Evolutionary conservation across 2,113 vertebrate species (phyloP), one percentile per base, ranked within the genome.

Genomic region (Ovibos moschatus): DNA sequence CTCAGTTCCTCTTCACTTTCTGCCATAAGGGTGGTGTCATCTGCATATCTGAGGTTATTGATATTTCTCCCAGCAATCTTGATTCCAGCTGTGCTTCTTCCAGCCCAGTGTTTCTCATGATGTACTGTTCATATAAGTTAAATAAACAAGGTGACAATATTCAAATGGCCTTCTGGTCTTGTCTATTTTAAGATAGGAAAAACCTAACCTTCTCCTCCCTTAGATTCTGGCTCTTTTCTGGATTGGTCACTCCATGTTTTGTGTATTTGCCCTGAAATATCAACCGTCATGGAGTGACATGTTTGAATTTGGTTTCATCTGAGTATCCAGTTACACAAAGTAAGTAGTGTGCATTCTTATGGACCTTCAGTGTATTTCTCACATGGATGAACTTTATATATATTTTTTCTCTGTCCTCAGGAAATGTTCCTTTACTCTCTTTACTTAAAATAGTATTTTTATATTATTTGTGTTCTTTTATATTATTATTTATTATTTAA

Each of bases 181-280:
- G 50, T 82, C 45, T 58, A 58, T 60, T 57, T 58, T 58, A 96
- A 87, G 47, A 23, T 45, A 57, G 40, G 81, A 53, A 27, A 83
- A 0, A 58, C 21, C 15, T 10, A 82, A 25, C 0, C 6, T 67
- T n/a, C 16, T 60, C 11, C 7, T 60, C 9, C 0, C 17, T 71
- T 36, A 81, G 21, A 57, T 33, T 4, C 53, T 64, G 33, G 17
- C 5, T 91, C 6, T 91, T 93, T 94, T 74, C 12, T 85, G 62
- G 25, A 36, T 43, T 83, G 5, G 5, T 94, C 11, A 40, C 6
- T 87, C 4, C 7, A 2, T 67, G n/a, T 74, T 57, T 95, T 62
- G 85, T 91, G 76, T 89, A 76, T 93, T 81, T 45, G 58, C n/a
- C 23, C 40, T 64, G 47, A 82, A 84, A 89, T 92, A 82, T 57